phyloP scores from a whole-genome alignment of 2,797 vertebrate genomes.

The Callimico goeldii region DNA sequence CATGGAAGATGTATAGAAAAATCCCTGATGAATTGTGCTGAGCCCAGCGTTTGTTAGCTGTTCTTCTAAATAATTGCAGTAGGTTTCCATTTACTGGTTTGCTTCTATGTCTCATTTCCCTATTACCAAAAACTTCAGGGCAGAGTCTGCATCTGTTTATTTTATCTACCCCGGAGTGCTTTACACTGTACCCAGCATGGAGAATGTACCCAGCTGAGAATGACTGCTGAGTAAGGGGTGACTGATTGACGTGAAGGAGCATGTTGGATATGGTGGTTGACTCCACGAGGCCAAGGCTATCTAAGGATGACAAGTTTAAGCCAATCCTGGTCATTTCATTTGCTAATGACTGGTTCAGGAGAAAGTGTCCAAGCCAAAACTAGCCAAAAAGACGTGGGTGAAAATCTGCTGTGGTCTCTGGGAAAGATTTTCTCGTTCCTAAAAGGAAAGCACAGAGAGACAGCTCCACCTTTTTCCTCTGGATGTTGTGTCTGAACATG shows the following conservation, averaged over 20 bases:
- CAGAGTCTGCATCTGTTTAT: neutral
- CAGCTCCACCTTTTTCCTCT: fast-evolving
- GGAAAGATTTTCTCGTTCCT: neutral
- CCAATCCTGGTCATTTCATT: no score
- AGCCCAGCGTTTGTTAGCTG: neutral
- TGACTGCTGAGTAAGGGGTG: fast-evolving
- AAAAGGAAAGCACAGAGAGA: neutral
- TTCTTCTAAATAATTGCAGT: neutral
- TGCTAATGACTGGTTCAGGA: neutral
- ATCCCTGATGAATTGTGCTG: constrained; percentile 42
- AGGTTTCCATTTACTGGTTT: neutral
- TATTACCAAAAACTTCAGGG: neutral
- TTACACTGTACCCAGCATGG: fast-evolving
- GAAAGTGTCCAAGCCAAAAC: neutral
- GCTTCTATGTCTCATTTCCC: neutral
- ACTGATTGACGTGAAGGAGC: no score
- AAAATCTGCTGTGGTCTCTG: neutral
- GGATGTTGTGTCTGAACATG: fast-evolving
- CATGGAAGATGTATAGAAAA: neutral
- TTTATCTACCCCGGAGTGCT: neutral
- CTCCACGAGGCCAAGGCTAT: no score
- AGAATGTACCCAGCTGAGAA: fast-evolving
- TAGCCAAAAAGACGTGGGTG: fast-evolving
- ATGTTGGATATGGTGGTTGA: fast-evolving
- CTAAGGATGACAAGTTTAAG: neutral